Evolutionary conservation across 2,113 vertebrate species (phyloP), one percentile per base, ranked within the genome.

Genomic region (Piliocolobus tephrosceles): DNA sequence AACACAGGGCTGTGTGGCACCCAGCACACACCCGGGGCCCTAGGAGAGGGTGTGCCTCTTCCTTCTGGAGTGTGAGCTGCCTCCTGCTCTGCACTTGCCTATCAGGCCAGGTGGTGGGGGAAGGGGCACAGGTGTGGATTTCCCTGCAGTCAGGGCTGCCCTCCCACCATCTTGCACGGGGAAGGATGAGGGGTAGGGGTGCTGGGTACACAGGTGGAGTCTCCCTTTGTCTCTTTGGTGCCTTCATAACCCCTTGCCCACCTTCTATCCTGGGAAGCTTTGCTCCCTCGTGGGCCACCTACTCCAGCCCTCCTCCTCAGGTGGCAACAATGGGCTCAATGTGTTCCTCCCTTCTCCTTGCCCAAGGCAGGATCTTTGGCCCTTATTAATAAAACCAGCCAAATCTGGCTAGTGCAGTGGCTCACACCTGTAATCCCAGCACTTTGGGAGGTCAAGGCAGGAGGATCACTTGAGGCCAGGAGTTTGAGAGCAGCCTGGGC

Each of bases 91-190:
- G 38, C 76, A 2, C 58, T 45, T 22, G 40, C 27, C 43, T 22
- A 1, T 45, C 11, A 0, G 55, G 22, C 57, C n/a, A 4, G 12
- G 10, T 16, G 2, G 20, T 14, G 0, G 57, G 43, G 57, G 0
- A 4, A 17, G 57, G 1, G 11, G 50, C 35, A 14, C 78, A 75
- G 66, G 10, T 30, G 1, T 3, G 22, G 47, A 18, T 20, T 50
- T 50, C 23, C 68, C 12, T 64, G 82, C 13, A 43, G 18, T 5
- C 23, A 14, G 20, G 47, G 45, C 73, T 35, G 55, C 57, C 38
- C 64, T 25, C 22, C 79, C 2, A 2, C 43, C 30, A 30, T 22
- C 57, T 40, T 79, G 25, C 27, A 13, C 5, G 12, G 20, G 17
- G 32, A 35, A 27, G n/a, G 17, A 23, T 2, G 58, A 14, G 27